Evolutionary conservation across 1,140 invertebrate species (phyloP).

Genomic region (Cyclina sinensis): DNA sequence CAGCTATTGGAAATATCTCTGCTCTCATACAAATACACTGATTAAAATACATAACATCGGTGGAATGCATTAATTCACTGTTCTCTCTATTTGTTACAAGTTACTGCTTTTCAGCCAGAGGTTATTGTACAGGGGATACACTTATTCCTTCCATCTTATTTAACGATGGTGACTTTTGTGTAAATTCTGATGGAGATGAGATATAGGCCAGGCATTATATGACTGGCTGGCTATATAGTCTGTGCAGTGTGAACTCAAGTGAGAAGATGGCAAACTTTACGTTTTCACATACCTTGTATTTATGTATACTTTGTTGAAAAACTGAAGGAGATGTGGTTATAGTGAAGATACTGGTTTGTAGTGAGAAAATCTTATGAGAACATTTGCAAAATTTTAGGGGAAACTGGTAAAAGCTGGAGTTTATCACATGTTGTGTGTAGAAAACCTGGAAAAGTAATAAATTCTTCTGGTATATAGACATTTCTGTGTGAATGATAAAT

Average conservation of each 20-base stretch:
- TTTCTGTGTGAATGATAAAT: no score
- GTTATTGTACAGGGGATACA: background rate
- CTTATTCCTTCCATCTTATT: background rate
- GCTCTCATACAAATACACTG: background rate
- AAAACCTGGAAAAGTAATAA: slow-evolving; percentile 47
- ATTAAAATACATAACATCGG: slow-evolving; percentile 5
- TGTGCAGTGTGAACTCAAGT: slow-evolving; percentile 9
- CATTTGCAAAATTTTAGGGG: background rate
- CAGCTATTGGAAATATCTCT: background rate
- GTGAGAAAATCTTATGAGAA: background rate
- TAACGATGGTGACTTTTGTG: background rate
- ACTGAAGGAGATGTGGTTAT: background rate
- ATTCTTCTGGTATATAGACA: background rate
- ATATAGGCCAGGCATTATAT: slow-evolving; percentile 9
- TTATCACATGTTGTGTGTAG: background rate
- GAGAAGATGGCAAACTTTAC: background rate
- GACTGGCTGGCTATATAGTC: background rate
- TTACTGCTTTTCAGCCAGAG: background rate
- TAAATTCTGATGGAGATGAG: background rate
- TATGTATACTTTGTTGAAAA: slow-evolving; percentile 4
- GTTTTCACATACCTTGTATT: background rate
- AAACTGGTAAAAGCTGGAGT: background rate
- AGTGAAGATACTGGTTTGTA: background rate
- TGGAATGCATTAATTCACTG: background rate
- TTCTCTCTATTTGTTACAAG: background rate